Base-by-base conservation (phyloP, 2,888 invertebrate genomes). In the Andrena dorsata region DNA sequence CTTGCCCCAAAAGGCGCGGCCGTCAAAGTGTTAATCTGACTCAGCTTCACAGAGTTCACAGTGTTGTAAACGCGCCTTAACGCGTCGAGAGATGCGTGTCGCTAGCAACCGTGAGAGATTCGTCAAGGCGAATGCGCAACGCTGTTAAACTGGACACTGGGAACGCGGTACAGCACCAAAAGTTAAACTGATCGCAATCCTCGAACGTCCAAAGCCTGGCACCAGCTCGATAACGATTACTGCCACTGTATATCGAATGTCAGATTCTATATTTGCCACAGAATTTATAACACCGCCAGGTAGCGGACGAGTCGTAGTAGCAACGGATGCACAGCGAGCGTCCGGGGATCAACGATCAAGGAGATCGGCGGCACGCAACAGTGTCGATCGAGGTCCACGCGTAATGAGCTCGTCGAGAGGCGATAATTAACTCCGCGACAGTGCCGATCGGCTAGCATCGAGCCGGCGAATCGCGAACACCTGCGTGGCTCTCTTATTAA, bases 381-480 rank as follows among this genome's bases (percentile, higher is more conserved):
- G 61, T 20, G n/a, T 28, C 58, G 20, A 70, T 56, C 58, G 47
- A 41, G 8, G 60, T n/a, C 26, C 13, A n/a, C 56, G 26, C 23
- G 23, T 6, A 47, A 23, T 16, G 23, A 30, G 20, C 26, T 28
- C 60, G 26, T 41, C 16, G 47, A 30, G 35, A 47, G 58, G 20
- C 53, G 66, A 61, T 66, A 51, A 64, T 70, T 61, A 30, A 76
- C 41, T 70, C 63, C 23, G 35, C 35, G 16, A 74, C 16, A 41
- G 41, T 16, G 8, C 3, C 35, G 58, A 26, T 7, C 26, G 41
- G 68, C 0, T 68, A 23, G 58, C 51, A 53, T 16, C 56, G 58
- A 51, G 76, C 66, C 68, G 74, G 65, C 71, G 63, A 41, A 74
- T 72, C 81, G 68, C 76, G 84, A 81, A 82, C 89, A 88, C 87